phyloP scores from a whole-genome alignment of 2,797 vertebrate genomes.

The Sparus aurata region DNA sequence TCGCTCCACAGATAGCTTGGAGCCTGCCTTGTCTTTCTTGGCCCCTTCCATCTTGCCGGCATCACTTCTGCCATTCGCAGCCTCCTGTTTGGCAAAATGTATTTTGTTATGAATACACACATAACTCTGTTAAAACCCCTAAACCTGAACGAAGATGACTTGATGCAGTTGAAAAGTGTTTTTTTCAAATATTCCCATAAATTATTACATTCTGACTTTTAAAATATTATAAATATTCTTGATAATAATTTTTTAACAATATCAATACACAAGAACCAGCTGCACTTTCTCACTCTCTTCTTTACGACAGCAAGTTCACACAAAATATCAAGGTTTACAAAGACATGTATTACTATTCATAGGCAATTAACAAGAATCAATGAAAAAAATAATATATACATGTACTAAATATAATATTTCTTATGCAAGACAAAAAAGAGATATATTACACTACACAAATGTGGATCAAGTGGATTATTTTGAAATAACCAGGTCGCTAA shows the following conservation, averaged over 20 bases:
- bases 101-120: slow-evolving; percentile 82
- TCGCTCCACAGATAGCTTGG: slow-evolving; percentile 97
- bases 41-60: slow-evolving; percentile 88
- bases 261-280: no score
- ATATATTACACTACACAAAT: no score
- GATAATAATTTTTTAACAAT: no score
- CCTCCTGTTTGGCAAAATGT: slow-evolving; percentile 90
- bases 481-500: no score
- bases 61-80: slow-evolving; percentile 88
- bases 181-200: no score
- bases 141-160: neutral
- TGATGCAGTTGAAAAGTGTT: neutral
- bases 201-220: no score
- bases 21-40: slow-evolving; percentile 93
- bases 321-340: neutral
- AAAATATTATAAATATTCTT: no score
- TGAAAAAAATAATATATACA: neutral
- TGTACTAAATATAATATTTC: neutral
- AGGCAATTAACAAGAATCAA: neutral
- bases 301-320: no score
- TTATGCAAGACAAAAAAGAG: neutral
- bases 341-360: neutral
- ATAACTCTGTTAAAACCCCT: slow-evolving; percentile 15
- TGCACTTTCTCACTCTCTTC: no score
- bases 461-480: no score